A percentile compares a stretch with the other conserved stretches of the same genome.
These are phyloP conservation scores for Cephalopholis sonnerati DNA, from an alignment of 2,113 vertebrate genomes.

Conservation along the genomic window DNA sequence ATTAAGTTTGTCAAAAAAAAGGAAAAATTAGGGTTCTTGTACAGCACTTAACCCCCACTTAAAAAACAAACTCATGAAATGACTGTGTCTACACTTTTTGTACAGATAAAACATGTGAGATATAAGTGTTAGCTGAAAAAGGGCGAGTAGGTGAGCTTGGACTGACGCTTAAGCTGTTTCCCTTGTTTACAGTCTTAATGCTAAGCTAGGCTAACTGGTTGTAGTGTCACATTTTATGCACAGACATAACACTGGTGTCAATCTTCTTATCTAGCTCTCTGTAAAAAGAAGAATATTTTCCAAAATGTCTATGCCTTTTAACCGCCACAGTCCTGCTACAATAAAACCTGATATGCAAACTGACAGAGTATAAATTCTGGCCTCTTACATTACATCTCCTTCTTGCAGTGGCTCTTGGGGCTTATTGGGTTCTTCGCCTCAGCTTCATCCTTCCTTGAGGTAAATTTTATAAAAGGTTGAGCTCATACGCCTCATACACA, in stretches of 20 bases:
- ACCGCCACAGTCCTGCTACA: neutral
- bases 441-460: slow-evolving; percentile 81
- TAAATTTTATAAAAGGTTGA: slow-evolving; percentile 61
- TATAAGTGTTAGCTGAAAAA: neutral
- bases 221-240: neutral
- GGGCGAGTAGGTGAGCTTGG: neutral
- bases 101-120: no score
- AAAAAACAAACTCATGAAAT: no score
- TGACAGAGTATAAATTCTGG: neutral
- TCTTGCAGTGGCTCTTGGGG: slow-evolving; percentile 79
- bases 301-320: neutral
- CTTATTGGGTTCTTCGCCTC: slow-evolving; percentile 74
- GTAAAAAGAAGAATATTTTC: neutral
- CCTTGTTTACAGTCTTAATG: neutral
- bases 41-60: no score
- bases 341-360: neutral
- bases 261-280: neutral
- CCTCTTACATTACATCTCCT: slow-evolving; percentile 52
- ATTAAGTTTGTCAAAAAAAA: no score
- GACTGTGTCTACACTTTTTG: no score
- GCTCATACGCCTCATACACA: slow-evolving; percentile 29
- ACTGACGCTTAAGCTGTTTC: neutral
- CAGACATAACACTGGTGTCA: neutral
- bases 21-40: no score
- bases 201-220: neutral